Conservation (phyloP, 2,113 vertebrate genomes). For the Girardinichthys multiradiatus region DNA sequence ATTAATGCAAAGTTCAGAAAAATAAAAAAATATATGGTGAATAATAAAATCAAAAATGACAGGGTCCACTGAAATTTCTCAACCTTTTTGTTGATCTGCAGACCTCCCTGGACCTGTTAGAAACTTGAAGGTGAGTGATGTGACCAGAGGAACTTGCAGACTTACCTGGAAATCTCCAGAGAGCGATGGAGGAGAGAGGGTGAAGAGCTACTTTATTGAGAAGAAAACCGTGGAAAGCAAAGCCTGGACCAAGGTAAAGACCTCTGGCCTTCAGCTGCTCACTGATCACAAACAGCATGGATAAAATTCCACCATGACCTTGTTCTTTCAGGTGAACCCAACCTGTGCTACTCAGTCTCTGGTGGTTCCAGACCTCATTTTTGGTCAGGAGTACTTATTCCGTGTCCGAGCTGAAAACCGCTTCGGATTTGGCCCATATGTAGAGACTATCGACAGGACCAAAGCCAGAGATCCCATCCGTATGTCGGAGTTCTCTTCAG, state of each 20-base stretch:
- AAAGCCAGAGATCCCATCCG: conserved; percentile 93
- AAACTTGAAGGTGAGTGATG: conserved; percentile 93
- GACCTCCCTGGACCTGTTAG: conserved; percentile 93
- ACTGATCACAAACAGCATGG: no score
- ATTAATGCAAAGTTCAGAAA: not conserved
- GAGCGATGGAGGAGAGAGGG: conserved; percentile 92
- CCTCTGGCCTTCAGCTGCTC: no score
- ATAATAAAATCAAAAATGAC: not conserved
- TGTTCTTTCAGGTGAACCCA: conserved; percentile 77
- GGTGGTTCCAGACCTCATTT: conserved; percentile 89
- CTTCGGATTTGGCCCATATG: conserved; percentile 88
- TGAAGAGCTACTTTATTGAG: conserved; percentile 96
- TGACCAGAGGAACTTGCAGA: conserved; percentile 92
- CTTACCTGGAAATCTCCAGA: conserved; percentile 96
- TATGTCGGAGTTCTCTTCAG: conserved; percentile 69
- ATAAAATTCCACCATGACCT: not conserved
- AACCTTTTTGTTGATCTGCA: conserved; percentile 47
- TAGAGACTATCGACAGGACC: conserved; percentile 84
- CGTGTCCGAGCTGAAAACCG: conserved; percentile 93
- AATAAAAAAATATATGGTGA: not conserved
- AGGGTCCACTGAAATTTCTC: not conserved
- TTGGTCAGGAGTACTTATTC: conserved; percentile 94
- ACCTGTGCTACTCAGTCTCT: conserved; percentile 89
- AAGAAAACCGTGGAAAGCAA: conserved; percentile 92
- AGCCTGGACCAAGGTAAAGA: conserved; percentile 92